Base-by-base conservation (phyloP, 2,113 vertebrate genomes). In the Psittacara wagleri region DNA sequence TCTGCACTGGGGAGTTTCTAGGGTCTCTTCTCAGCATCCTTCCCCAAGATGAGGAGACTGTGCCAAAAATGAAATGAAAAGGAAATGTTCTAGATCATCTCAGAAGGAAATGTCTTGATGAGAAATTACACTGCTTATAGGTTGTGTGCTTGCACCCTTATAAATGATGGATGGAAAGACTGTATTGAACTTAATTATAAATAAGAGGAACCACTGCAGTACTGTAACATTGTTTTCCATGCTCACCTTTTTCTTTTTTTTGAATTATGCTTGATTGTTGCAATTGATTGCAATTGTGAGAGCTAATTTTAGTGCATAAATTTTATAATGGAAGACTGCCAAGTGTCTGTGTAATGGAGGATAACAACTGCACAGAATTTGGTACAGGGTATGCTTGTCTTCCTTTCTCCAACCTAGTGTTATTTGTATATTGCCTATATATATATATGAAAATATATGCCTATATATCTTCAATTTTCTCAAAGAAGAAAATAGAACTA, bases 261-360 rank as follows among this genome's bases (percentile, higher is more conserved):
- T 25, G 15, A 91, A 84, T 88, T 82, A 31, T 2, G 6, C 92
- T 86, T 94, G 96, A 94, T 94, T 89, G 83, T 96, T 92, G 84
- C 83, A 92, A 91, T 96, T 92, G 88, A 96, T 96, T 94, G 88
- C 83, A 85, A 94, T 91, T 94, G 88, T 87, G 67, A 85, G 92
- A 62, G 91, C 88, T 96, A 94, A 96, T 97, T 92, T 94, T 95
- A 73, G 81, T 83, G 89, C 70, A 74, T 94, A 62, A 83, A 85
- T 96, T 89, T 89, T 41, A 10, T 28, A 27, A 52, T 66, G 92
- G 88, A 70, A 91, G 41, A 12, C 77, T 83, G 86, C 88, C 94
- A 92, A 87, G 54, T 77, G 76, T 93, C 86, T 79, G 88, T 82
- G 84, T 86, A 76, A 85, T 39, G 37, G 72, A 88, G 78, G 61